Evolutionary conservation across 2,113 vertebrate species (phyloP).

Genomic region (Brienomyrus brachyistius): DNA sequence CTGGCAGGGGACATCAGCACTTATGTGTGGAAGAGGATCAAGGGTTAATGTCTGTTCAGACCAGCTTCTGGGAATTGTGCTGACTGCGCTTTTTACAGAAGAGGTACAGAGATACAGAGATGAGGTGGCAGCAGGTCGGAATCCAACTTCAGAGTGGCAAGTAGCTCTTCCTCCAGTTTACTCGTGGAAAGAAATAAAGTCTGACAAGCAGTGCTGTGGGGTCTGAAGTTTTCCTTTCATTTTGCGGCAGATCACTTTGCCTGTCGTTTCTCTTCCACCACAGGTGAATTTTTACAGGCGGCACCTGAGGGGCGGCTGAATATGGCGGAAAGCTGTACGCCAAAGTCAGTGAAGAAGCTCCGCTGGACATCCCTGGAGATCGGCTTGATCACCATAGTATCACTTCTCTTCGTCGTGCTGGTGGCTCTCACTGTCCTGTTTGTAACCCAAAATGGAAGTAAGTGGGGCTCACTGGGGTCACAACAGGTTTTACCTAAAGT

Average conservation of each 20-base stretch:
- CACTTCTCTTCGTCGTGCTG: conserved; percentile 72
- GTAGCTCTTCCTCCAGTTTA: conserved; percentile 6
- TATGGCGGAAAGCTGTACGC: conserved; percentile 80
- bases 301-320: conserved; percentile 79
- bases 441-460: conserved; percentile 70
- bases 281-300: conserved; percentile 77
- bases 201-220: background rate
- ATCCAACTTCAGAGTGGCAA: background rate
- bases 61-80: conserved; percentile 52
- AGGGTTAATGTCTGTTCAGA: conserved; percentile 56
- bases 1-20: conserved; percentile 35
- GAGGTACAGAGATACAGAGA: conserved; percentile 38
- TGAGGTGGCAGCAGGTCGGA: conserved; percentile 25
- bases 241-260: background rate
- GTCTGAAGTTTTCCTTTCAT: background rate
- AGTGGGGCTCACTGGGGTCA: conserved; percentile 30
- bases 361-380: conserved; percentile 80
- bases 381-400: conserved; percentile 69
- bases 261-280: background rate
- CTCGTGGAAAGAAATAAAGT: background rate
- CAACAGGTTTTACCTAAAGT: background rate
- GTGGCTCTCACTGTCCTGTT: conserved; percentile 79
- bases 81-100: conserved; percentile 43
- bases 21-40: conserved; percentile 46
- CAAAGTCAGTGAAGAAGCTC: conserved; percentile 75